phyloP scores from a whole-genome alignment of 2,797 vertebrate genomes.

The Enteromius thamalakanensis region DNA sequence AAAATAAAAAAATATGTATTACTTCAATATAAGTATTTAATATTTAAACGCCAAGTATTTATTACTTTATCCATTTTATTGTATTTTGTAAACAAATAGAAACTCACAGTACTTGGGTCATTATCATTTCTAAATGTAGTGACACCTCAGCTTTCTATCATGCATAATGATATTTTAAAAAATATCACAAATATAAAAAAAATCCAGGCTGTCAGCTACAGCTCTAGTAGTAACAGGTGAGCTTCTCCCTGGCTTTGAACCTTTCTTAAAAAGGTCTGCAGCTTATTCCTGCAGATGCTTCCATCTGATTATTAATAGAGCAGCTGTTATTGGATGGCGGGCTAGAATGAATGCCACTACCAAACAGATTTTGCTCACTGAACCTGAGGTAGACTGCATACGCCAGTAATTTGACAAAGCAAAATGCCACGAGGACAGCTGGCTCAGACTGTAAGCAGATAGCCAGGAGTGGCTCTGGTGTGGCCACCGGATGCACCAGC shows the following conservation, averaged over 20 bases:
- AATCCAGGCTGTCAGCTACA: not conserved
- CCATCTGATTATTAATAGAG: conserved; percentile 37
- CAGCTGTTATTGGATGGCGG: conserved; percentile 18
- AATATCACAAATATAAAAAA: not conserved
- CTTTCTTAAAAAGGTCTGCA: conserved; percentile 45
- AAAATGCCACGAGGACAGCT: conserved; percentile 35
- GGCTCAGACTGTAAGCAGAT: conserved; percentile 46
- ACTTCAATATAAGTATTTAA: no score
- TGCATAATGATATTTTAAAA: not conserved
- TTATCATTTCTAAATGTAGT: not conserved
- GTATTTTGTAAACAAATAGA: not conserved
- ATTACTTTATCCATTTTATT: not conserved
- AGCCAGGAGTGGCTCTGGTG: conserved; percentile 50
- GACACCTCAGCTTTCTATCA: not conserved
- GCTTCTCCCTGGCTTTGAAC: not conserved
- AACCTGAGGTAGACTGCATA: not conserved
- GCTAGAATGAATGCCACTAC: not conserved
- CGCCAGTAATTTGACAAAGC: not conserved
- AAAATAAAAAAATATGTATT: not conserved
- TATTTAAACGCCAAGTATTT: no score
- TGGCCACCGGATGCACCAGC: conserved; percentile 46
- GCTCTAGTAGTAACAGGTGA: conserved; percentile 1
- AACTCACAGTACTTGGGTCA: not conserved
- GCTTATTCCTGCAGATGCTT: conserved; percentile 7
- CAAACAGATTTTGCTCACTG: not conserved